Percentiles rank a stretch among this genome's conserved stretches.
Conservation (phyloP, 2,888 invertebrate species). For the Andricus curvator region DNA sequence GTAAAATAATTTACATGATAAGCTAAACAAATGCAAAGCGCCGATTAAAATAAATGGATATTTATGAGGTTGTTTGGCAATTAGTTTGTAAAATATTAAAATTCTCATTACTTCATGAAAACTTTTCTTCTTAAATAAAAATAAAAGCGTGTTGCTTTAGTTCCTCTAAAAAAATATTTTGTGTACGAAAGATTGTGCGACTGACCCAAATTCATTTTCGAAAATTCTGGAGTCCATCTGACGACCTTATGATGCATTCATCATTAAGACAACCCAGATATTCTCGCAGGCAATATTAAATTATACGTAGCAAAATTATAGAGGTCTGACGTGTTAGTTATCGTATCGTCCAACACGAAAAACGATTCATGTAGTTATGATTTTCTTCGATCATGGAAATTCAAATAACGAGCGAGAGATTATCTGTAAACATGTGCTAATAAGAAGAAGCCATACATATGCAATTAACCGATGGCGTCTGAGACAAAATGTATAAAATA, state of each 20-base stretch:
- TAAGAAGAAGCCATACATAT: neutral
- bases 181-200: neutral
- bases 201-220: no score
- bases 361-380: neutral
- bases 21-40: no score
- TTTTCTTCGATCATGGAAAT: neutral
- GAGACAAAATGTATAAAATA: neutral
- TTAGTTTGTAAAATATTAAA: no score
- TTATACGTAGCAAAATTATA: neutral
- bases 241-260: neutral
- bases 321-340: neutral
- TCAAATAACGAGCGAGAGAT: neutral
- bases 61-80: no score
- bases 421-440: neutral
- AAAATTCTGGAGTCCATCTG: neutral
- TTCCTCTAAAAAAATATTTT: neutral
- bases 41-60: no score
- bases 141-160: no score
- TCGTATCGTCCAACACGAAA: constrained; percentile 7
- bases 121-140: no score
- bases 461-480: neutral
- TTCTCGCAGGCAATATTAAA: neutral
- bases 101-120: no score
- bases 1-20: no score
- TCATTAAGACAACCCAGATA: neutral